These are phyloP conservation scores for Hippoglossus hippoglossus DNA, from an alignment of 2,797 vertebrate species.

Conservation along the genomic window DNA sequence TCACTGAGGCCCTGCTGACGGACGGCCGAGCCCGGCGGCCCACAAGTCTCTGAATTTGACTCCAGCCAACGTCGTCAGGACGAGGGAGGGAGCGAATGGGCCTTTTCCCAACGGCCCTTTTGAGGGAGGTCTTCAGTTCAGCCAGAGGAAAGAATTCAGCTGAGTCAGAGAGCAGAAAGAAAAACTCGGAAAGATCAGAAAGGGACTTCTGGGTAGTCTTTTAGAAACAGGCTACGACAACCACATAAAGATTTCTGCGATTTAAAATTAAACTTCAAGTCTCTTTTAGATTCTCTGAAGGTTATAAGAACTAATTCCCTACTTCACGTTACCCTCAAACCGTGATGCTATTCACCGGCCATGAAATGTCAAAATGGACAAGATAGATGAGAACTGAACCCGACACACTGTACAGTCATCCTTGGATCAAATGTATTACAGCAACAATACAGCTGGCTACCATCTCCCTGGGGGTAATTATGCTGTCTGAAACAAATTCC, in stretches of 20 bases:
- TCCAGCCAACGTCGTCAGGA: slow-evolving; percentile 8
- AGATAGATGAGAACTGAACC: slow-evolving; percentile 27
- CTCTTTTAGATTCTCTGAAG: slow-evolving; percentile 32
- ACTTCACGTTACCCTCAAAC: slow-evolving; percentile 27
- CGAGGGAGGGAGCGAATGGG: background rate
- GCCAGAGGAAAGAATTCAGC: slow-evolving; percentile 36
- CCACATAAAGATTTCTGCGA: slow-evolving; percentile 2
- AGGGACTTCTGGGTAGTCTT: slow-evolving; percentile 25
- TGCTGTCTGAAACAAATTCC: slow-evolving; percentile 29
- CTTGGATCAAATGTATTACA: slow-evolving; percentile 35
- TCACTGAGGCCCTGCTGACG: slow-evolving; percentile 61
- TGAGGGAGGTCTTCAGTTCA: slow-evolving; percentile 33
- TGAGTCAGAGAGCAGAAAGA: slow-evolving; percentile 52
- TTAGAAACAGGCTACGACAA: slow-evolving; percentile 21
- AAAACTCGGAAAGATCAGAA: slow-evolving; percentile 27
- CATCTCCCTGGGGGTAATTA: slow-evolving; percentile 35
- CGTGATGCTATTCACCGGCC: slow-evolving; percentile 42
- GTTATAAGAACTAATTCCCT: slow-evolving; percentile 27
- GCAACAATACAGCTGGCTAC: slow-evolving; percentile 5
- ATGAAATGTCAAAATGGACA: slow-evolving; percentile 40
- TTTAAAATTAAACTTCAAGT: slow-evolving; percentile 31
- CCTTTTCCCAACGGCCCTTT: slow-evolving; percentile 24
- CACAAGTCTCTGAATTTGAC: slow-evolving; percentile 33
- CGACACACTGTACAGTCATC: slow-evolving; percentile 33
- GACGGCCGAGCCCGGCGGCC: slow-evolving; percentile 46